A percentile compares a stretch with the other conserved stretches of the same genome.
These are phyloP conservation scores for Apostichopus parvimensis DNA, from an alignment of 35 echinoderm and acorn worm genomes.

Conservation along the genomic window DNA sequence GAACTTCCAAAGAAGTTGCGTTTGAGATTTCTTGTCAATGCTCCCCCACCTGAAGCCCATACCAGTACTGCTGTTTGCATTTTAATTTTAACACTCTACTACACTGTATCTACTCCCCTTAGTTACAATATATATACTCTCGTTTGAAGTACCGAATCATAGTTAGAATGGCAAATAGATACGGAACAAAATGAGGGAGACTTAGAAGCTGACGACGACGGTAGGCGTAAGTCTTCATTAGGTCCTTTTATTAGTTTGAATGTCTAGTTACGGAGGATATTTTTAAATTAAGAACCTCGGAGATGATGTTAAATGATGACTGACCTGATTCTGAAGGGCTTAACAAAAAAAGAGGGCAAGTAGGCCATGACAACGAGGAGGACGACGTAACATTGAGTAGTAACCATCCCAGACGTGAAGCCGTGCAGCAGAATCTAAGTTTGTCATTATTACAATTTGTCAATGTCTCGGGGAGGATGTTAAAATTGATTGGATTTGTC, in stretches of 20 bases:
- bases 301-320: neutral
- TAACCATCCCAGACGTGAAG: too few relatives aligned
- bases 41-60: neutral
- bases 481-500: neutral
- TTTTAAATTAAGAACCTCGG: neutral
- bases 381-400: too few relatives aligned
- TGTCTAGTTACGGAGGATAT: neutral
- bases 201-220: neutral
- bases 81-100: constrained; percentile 22
- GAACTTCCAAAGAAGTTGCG: constrained; percentile 18
- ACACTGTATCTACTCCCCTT: neutral
- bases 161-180: constrained; percentile 27
- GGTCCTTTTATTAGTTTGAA: constrained; percentile 13
- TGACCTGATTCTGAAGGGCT: neutral
- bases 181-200: neutral
- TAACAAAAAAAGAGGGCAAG: neutral
- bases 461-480: neutral
- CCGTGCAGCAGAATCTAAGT: neutral
- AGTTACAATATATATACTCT: neutral
- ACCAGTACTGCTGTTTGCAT: neutral
- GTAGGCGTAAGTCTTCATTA: constrained; percentile 6
- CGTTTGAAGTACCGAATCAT: constrained; percentile 41
- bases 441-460: neutral
- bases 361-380: neutral
- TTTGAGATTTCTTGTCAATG: neutral